phyloP scores from a whole-genome alignment of 2,888 invertebrate species.

The Melinopterus prodromus region DNA sequence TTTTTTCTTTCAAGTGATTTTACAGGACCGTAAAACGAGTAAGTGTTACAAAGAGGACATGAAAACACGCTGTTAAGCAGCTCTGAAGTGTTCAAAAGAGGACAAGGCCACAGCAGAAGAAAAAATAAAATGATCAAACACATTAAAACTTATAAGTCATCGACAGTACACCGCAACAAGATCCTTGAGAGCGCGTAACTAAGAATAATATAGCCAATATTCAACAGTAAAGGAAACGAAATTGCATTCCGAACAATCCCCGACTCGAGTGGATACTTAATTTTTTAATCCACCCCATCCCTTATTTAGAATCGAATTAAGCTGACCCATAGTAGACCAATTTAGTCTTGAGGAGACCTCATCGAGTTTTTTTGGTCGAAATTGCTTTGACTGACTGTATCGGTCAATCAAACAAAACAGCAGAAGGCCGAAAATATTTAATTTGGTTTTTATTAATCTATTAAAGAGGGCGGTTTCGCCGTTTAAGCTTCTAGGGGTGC shows the following conservation, averaged over 20 bases:
- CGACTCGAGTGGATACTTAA: neutral
- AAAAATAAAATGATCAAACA: neutral
- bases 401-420: neutral
- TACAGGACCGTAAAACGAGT: neutral
- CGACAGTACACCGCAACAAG: neutral
- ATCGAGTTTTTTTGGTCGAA: neutral
- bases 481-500: neutral
- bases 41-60: neutral
- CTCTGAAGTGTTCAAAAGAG: neutral
- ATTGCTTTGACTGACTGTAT: neutral
- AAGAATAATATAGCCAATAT: neutral
- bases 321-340: neutral
- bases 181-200: neutral
- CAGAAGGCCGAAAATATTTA: constrained; percentile 12
- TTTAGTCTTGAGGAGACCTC: neutral
- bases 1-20: neutral
- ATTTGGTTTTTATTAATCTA: constrained; percentile 15
- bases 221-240: neutral
- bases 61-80: neutral
- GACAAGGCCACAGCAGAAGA: neutral
- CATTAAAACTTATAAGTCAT: constrained; percentile 4
- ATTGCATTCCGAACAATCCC: neutral
- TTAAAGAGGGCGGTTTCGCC: constrained; percentile 5
- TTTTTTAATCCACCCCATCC: neutral
- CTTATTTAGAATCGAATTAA: neutral